phyloP scores from a whole-genome alignment of 2,888 invertebrate species.

The Pandemis corylana region DNA sequence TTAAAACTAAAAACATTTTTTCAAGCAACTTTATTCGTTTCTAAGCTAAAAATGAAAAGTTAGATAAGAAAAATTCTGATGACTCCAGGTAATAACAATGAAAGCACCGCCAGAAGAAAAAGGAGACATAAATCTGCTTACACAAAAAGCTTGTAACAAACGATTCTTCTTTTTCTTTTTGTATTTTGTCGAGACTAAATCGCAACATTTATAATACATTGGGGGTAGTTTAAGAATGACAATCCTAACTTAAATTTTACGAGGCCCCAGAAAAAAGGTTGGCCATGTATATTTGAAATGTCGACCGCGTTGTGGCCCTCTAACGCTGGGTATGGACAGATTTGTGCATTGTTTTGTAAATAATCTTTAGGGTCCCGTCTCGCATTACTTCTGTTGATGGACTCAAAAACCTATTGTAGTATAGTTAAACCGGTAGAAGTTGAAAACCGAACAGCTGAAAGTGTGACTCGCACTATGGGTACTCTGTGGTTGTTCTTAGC shows the following conservation, averaged over 20 bases:
- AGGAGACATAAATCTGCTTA: constrained; percentile 7
- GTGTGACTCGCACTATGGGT: too few relatives aligned
- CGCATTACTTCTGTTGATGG: neutral
- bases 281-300: constrained; percentile 53
- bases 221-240: constrained; percentile 56
- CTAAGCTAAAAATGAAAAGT: neutral
- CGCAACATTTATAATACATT: constrained; percentile 58
- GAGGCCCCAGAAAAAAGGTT: constrained; percentile 55
- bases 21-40: neutral
- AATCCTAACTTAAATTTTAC: constrained; percentile 63
- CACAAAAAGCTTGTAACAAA: constrained; percentile 3
- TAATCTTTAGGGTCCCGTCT: constrained; percentile 47
- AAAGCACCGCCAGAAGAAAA: neutral
- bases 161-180: neutral
- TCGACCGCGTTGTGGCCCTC: constrained; percentile 28
- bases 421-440: neutral
- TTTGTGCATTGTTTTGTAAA: constrained; percentile 55
- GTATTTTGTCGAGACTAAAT: constrained; percentile 6
- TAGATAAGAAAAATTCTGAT: neutral
- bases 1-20: too few relatives aligned
- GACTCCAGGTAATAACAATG: neutral
- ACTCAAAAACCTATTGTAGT: neutral
- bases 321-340: constrained; percentile 47
- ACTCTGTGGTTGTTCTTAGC: too few relatives aligned
- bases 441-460: too few relatives aligned